Percentiles rank a stretch among this genome's conserved stretches.
These are phyloP conservation scores for Globicephala melas DNA, from an alignment of 2,113 vertebrate species.

Conservation along the genomic window DNA sequence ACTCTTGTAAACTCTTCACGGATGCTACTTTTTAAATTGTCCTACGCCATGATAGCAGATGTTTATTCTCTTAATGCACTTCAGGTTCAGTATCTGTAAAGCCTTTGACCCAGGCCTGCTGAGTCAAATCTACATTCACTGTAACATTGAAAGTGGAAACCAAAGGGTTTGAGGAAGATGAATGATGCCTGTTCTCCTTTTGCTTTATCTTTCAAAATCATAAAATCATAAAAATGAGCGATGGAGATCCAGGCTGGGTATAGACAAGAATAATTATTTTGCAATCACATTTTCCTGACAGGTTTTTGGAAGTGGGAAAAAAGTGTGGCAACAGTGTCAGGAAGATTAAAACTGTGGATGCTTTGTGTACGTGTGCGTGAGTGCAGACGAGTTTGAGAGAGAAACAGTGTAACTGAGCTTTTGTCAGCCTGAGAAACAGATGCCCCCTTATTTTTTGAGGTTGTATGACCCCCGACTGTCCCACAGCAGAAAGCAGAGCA, in stretches of 20 bases:
- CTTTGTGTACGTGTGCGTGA: conserved; percentile 36
- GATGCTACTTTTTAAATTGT: conserved; percentile 55
- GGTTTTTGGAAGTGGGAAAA: conserved; percentile 42
- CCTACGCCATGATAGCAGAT: conserved; percentile 39
- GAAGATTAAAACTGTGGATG: conserved; percentile 56
- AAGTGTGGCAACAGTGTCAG: conserved; percentile 55
- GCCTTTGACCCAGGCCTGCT: conserved; percentile 51
- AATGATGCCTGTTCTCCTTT: conserved; percentile 56
- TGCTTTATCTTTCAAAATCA: conserved; percentile 43
- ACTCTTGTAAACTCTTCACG: conserved; percentile 68
- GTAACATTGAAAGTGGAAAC: conserved; percentile 61
- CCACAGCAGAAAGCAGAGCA: conserved; percentile 72
- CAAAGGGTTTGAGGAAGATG: conserved; percentile 72
- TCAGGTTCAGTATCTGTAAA: conserved; percentile 77
- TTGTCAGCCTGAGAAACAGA: conserved; percentile 68
- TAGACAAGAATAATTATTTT: conserved; percentile 59
- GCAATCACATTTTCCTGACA: conserved; percentile 2
- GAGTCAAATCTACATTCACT: conserved; percentile 64
- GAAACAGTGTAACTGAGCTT: conserved; percentile 75
- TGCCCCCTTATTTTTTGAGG: conserved; percentile 54
- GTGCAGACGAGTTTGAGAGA: conserved; percentile 10
- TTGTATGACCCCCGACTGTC: conserved; percentile 52
- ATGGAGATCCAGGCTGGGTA: conserved; percentile 31
- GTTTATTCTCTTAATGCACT: conserved; percentile 73
- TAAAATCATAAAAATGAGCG: conserved; percentile 38